Evolutionary conservation across 2,888 invertebrate genomes (phyloP).

Genomic region (Mesorhabditis spiculigera): DNA sequence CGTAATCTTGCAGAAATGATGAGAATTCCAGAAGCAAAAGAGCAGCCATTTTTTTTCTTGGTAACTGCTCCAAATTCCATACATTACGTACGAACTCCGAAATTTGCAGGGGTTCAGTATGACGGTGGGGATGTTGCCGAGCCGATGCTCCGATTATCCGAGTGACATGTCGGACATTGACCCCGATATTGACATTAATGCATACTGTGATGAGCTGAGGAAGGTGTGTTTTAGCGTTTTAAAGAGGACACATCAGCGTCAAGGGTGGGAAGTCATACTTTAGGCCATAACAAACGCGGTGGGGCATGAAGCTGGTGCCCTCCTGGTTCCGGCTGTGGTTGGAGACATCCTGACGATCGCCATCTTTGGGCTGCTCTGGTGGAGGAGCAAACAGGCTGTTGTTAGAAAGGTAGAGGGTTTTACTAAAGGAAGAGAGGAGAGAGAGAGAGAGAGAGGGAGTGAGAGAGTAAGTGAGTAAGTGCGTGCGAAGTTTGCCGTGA

Average conservation of each 20-base stretch:
- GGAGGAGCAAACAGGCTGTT: background rate
- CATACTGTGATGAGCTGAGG: background rate
- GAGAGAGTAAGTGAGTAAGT: too few relatives aligned
- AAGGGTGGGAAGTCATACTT: background rate
- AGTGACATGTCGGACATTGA: background rate
- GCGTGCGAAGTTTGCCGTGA: too few relatives aligned
- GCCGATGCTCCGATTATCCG: background rate
- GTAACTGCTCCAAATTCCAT: too few relatives aligned
- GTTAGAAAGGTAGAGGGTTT: background rate
- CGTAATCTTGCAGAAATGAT: too few relatives aligned
- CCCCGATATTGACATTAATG: background rate
- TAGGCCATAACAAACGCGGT: background rate
- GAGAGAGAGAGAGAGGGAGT: too few relatives aligned
- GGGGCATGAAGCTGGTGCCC: background rate
- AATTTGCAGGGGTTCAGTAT: background rate
- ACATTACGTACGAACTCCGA: background rate
- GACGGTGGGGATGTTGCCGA: slow-evolving; percentile 5
- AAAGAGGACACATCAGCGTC: background rate
- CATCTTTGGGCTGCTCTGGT: background rate
- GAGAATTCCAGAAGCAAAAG: too few relatives aligned
- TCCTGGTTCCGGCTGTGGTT: background rate
- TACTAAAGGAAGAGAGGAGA: too few relatives aligned
- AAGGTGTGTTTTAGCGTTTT: background rate
- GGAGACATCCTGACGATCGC: background rate
- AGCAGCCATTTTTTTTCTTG: too few relatives aligned